Conservation (phyloP, 2,888 invertebrate genomes). For the Platycheirus albimanus region DNA sequence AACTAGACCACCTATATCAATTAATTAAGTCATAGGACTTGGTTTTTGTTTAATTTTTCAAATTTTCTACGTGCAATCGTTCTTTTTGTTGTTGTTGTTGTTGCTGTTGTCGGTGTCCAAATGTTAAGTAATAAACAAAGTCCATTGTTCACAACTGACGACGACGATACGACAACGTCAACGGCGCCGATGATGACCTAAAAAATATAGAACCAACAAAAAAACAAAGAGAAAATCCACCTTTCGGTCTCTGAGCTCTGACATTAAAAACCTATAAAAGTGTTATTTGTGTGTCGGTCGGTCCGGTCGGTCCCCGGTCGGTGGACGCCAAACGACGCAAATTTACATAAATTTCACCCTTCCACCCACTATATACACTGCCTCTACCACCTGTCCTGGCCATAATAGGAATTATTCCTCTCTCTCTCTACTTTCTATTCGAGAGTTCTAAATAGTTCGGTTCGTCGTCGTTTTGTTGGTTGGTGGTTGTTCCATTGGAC, state of each 20-base stretch:
- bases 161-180: no score
- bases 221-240: neutral
- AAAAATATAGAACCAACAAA: slow-evolving; percentile 26
- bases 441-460: slow-evolving; percentile 33
- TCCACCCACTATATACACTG: neutral
- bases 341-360: slow-evolving; percentile 30
- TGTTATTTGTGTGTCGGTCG: neutral
- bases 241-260: neutral
- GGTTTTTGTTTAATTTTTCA: slow-evolving; percentile 5
- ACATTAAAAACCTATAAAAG: slow-evolving; percentile 27
- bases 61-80: slow-evolving; percentile 18
- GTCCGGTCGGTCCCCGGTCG: no score
- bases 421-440: slow-evolving; percentile 5
- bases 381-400: neutral
- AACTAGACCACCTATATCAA: slow-evolving; percentile 61
- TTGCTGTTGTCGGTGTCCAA: no score
- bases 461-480: neutral
- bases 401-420: neutral
- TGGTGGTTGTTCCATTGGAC: slow-evolving; percentile 39
- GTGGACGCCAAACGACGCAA: neutral
- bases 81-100: slow-evolving; percentile 17
- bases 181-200: slow-evolving; percentile 29
- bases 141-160: slow-evolving; percentile 21
- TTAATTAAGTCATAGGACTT: slow-evolving; percentile 41
- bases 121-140: slow-evolving; percentile 34